Evolutionary conservation across 2,888 invertebrate species (phyloP), one percentile per base, ranked within the genome.

Genomic region (Catocala nupta): DNA sequence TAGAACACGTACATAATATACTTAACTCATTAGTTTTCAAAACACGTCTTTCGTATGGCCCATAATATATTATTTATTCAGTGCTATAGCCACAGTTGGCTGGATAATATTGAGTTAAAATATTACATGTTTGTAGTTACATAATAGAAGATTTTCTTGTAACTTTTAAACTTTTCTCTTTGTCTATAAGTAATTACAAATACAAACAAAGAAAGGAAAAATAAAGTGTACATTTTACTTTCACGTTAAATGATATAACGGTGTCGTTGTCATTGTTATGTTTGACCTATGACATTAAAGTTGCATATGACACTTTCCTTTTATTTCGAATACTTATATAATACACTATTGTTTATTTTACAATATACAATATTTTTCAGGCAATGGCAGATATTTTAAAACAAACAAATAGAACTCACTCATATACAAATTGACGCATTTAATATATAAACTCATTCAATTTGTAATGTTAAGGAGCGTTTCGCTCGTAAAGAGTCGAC

Each of bases 401-500:
- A 25, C n/a, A 55, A 45, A 7, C 47, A 34, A 10, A 47, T 16
- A 48, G 12, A 56, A 5, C 16, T 57, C 33, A 63, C 62, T 59
- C 53, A 54, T 59, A 47, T 50, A 36, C 59, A 54, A 63, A 49
- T 69, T 64, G 56, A 70, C 55, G 56, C 56, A 60, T 66, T n/a
- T 63, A 59, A 65, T 71, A 73, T 67, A 81, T 72, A 80, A 75
- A 69, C 65, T 78, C 75, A 82, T 82, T 79, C 76, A 83, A 82
- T 84, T 83, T 82, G 78, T 76, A 76, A 78, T 71, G 66, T 71
- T 70, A 73, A 75, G 75, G 68, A 78, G 72, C 76, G 81, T 85
- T 86, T 85, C 87, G 83, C 84, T 85, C 82, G 82, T 85, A 86
- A 88, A 88, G 83, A 80, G 71, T 65, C 74, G 81, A 79, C 82